Base-by-base conservation (phyloP, 2,113 vertebrate species). In the Varanus komodoensis region DNA sequence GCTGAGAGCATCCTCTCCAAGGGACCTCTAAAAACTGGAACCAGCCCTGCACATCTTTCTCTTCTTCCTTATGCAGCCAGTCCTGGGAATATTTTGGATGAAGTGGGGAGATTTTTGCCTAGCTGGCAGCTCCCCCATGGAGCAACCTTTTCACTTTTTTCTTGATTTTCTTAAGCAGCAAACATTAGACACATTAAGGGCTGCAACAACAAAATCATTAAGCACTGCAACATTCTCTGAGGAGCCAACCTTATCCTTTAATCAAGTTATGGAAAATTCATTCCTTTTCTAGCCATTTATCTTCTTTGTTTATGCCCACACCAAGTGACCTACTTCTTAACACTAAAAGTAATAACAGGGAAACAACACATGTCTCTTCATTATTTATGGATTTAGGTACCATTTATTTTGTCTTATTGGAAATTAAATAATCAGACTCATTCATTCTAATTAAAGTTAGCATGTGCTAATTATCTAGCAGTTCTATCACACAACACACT, bases 101-200 rank as follows among this genome's bases (percentile, higher is more conserved):
- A 57, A 74, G 50, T 4, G 17, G 80, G 93, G 82, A 87, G 74
- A 87, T 84, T 87, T 83, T 87, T 89, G 89, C 87, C 64, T 93
- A 64, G 68, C 87, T 8, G 84, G 73, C 90, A 94, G 57, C 67
- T 95, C 92, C 93, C 93, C 91, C 93, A 86, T 94, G 87, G 75
- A 96, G 92, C 84, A 96, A 95, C 95, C 95, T 95, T 96, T 96
- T 95, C 94, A 96, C 96, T 97, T 97, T 96, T 95, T 96, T 96
- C 96, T 96, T 96, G 93, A 96, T 97, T 97, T 96, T 97, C 95
- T 96, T 95, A 96, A 97, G 94, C 94, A 97, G 95, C 95, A 94
- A 97, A 95, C 96, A 97, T 97, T 96, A 97, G 97, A 96, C 95
- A 93, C 96, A 96, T 97, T 97, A 97, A 95, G 96, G 97, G 94